phyloP scores from a whole-genome alignment of 2,888 invertebrate genomes.

The Nudaria mundana region DNA sequence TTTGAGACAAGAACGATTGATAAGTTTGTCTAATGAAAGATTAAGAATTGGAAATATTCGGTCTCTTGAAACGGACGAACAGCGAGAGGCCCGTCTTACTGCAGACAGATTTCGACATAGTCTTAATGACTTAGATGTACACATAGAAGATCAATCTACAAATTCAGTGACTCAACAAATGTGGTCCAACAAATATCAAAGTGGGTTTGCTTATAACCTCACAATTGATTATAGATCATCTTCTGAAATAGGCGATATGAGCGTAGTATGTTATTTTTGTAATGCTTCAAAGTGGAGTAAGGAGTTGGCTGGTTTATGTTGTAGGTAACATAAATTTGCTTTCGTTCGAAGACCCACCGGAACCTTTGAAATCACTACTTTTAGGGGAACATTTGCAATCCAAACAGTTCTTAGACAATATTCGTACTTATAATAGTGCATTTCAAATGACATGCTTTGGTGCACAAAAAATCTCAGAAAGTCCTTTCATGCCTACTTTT shows the following conservation, averaged over 20 bases:
- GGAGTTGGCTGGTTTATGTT: slow-evolving; percentile 18
- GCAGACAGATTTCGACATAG: slow-evolving; percentile 5
- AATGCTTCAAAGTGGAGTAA: slow-evolving; percentile 19
- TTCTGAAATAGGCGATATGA: slow-evolving; percentile 1
- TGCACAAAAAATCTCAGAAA: slow-evolving; percentile 21
- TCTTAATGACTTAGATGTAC: background rate
- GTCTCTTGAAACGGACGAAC: slow-evolving; percentile 3
- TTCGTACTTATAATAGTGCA: background rate
- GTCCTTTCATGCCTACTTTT: slow-evolving; percentile 31
- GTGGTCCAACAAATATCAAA: background rate
- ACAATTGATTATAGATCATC: background rate
- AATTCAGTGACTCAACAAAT: background rate
- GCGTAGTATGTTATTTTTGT: slow-evolving; percentile 11
- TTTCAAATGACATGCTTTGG: slow-evolving; percentile 10
- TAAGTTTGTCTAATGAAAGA: slow-evolving; percentile 7
- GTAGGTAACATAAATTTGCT: slow-evolving; percentile 11
- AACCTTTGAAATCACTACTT: background rate
- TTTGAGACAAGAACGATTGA: background rate
- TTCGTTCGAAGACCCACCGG: background rate
- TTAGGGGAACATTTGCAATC: background rate
- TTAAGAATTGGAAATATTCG: slow-evolving; percentile 4
- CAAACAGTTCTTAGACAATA: slow-evolving; percentile 3
- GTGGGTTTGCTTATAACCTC: background rate
- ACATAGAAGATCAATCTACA: background rate
- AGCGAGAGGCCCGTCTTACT: slow-evolving; percentile 4